Percentiles rank a stretch among this genome's conserved stretches.
Evolutionary conservation across 1,140 invertebrate species (phyloP).

Genomic region (Saxidomus purpurata): DNA sequence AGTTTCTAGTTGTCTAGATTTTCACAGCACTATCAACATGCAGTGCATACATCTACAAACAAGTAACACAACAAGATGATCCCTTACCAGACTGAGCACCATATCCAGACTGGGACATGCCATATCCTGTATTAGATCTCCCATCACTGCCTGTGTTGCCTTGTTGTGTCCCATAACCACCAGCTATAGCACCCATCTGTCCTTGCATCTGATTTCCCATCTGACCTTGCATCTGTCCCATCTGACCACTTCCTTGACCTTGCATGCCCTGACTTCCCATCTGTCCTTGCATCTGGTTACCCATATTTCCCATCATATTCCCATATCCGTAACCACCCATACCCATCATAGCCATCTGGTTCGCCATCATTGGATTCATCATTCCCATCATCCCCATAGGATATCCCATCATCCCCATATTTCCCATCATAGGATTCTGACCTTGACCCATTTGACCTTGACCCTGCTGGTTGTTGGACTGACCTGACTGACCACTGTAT

Average conservation of each 20-base stretch:
- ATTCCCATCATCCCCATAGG: slow-evolving; percentile 55
- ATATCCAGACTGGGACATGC: neutral
- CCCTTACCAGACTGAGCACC: neutral
- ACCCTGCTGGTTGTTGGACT: neutral
- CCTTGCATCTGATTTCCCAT: slow-evolving; percentile 12
- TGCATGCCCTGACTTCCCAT: slow-evolving; percentile 3
- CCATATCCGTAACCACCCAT: slow-evolving; percentile 6
- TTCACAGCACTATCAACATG: no score
- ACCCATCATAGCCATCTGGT: slow-evolving; percentile 57
- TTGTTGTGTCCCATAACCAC: neutral
- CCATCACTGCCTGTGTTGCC: neutral
- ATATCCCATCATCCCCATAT: slow-evolving; percentile 32
- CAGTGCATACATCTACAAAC: no score
- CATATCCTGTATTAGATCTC: neutral
- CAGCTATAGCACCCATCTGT: neutral
- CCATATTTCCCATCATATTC: slow-evolving; percentile 1
- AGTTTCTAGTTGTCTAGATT: no score
- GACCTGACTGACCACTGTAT: neutral
- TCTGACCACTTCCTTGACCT: neutral
- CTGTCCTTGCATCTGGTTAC: slow-evolving; percentile 44
- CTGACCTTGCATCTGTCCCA: slow-evolving; percentile 24
- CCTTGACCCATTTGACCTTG: slow-evolving; percentile 24
- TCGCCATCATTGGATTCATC: slow-evolving; percentile 54
- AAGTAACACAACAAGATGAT: no score
- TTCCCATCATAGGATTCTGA: slow-evolving; percentile 32